Conservation (phyloP, 2,888 invertebrate genomes). For the Hypena proboscidalis region DNA sequence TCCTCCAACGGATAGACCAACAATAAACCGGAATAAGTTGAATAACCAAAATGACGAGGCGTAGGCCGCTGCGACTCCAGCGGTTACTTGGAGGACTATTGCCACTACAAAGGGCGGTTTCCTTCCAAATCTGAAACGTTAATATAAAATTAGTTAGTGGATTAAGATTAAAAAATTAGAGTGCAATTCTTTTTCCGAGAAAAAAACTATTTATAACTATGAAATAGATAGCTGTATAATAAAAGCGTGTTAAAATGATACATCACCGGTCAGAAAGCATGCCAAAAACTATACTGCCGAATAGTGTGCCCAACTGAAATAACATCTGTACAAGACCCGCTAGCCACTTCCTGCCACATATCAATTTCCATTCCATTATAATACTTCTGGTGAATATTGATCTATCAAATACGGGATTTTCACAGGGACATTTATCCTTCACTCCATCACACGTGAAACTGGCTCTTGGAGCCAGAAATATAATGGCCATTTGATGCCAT, state of each 20-base stretch:
- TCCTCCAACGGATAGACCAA: conserved; percentile 91
- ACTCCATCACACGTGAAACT: conserved; percentile 42
- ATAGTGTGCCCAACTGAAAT: conserved; percentile 90
- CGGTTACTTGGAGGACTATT: conserved; percentile 51
- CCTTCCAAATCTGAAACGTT: conserved; percentile 15
- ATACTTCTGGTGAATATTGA: conserved; percentile 85
- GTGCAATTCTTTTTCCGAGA: too few species aligned
- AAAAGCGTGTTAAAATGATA: too few species aligned
- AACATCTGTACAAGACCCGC: conserved; percentile 88
- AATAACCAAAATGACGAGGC: neutral
- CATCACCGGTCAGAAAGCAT: conserved; percentile 89
- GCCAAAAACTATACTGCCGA: conserved; percentile 90
- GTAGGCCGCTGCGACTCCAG: conserved; percentile 5
- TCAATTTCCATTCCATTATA: conserved; percentile 88
- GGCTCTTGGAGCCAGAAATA: conserved; percentile 61
- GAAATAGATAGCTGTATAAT: too few species aligned
- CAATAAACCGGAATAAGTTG: conserved; percentile 86
- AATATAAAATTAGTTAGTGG: neutral
- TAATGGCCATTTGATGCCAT: conserved; percentile 65
- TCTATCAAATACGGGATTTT: neutral
- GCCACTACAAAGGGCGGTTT: conserved; percentile 9
- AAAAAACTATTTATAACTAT: too few species aligned
- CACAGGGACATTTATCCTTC: neutral
- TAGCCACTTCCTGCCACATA: conserved; percentile 86
- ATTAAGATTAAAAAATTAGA: neutral